Evolutionary conservation across 2,113 vertebrate genomes (phyloP), one percentile per base, ranked within the genome.

Genomic region (Oryzias javanicus): DNA sequence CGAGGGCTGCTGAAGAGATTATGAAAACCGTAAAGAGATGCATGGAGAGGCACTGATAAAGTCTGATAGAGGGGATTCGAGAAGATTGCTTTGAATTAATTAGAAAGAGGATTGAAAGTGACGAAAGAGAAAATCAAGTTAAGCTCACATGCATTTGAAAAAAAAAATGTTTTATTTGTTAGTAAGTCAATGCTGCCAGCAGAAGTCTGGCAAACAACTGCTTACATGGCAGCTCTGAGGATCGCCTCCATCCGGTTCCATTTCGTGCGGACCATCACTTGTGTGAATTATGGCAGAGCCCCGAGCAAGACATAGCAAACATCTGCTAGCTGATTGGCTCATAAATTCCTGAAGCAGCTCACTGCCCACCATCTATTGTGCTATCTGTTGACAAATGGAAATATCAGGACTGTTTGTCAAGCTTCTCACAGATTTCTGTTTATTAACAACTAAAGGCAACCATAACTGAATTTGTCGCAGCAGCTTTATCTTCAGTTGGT

Each of bases 241-340:
- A 74, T 65, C 57, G 64, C 41, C 70, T 73, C 62, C 63, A 55
- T 64, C 44, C 72, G 19, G 19, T 56, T 80, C 56, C 42, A 63
- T 82, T 74, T 74, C 70, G 67, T 77, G 55, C 78, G 56, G 71
- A 67, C 42, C 41, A 67, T 68, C 64, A 66, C 75, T 82, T 78
- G 50, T 55, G 55, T 86, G 84, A 89, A 83, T 88, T 85, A 88
- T 79, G 85, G 72, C 53, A 76, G 29, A 45, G 63, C 74, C 72
- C 47, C 40, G 40, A 74, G 65, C 67, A 29, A 79, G 76, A 78
- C 70, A 75, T 44, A 42, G 67, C 79, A 84, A 87, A 86, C 82
- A 86, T 86, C 78, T 87, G 84, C 66, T 72, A 19, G 63, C 63
- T 72, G 83, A 84, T 79, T 83, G 78, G 75, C 83, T 86, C 84